Evolutionary conservation across 2,797 vertebrate species (phyloP), one percentile per base, ranked within the genome.

Genomic region (Podarcis siculus): DNA sequence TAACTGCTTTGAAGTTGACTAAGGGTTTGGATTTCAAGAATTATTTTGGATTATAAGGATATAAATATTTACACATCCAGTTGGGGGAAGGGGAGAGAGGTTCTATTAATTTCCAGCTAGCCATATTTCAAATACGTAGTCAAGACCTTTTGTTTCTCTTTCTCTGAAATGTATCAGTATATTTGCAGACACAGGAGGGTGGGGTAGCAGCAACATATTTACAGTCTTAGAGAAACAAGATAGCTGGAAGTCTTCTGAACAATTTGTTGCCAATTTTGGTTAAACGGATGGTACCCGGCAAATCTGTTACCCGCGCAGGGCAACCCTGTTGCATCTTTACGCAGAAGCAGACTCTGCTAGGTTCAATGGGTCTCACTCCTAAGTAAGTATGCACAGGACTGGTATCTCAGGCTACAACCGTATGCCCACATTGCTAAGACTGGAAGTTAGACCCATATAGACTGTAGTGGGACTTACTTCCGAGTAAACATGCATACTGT

Each of bases 51-150:
- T 77, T 71, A 21, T 2, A 49, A 30, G 8, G 12, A n/a, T 39
- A n/a, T 72, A 72, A 61, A 81, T 81, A 61, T 81, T 87, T 81
- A 81, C 12, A 66, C 8, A 27, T 35, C n/a, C 58, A 45, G 21
- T 7, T n/a, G 8, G 8, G 25, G 58, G 35, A 3, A 19, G 49
- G 23, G 8, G 27, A 23, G 27, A 76, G 12, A 1, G 23, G 32
- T 76, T 35, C 17, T 35, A 75, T 66, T 81, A 75, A 1, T 87
- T 77, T 32, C 5, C 1, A 0, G 13, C 17, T 12, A 39, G 55
- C 23, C 12, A 9, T 2, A 5, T 85, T 19, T 15, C 8, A 0
- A 0, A 76, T 12, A 15, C 49, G 13, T 15, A 1, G 1, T 78
- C 37, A 8, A 4, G 72, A 67, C 23, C 17, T 30, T 55, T 8